phyloP scores from a whole-genome alignment of 2,888 invertebrate genomes.

The Bombylius major region DNA sequence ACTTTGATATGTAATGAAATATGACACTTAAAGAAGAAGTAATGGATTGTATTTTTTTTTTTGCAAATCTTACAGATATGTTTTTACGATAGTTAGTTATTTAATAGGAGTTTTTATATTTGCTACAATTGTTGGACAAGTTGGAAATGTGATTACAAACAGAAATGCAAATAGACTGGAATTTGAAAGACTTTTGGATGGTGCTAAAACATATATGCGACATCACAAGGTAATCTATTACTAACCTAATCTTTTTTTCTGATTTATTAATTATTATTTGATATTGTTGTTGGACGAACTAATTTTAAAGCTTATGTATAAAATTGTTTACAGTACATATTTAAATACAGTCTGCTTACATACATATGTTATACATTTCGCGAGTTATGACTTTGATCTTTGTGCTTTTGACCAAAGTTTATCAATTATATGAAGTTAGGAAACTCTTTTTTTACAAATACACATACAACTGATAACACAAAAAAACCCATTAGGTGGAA shows the following conservation, averaged over 20 bases:
- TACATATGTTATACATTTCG: no score
- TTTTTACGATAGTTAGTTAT: conserved; percentile 94
- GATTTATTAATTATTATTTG: background rate
- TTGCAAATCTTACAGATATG: conserved; percentile 53
- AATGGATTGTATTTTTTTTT: background rate
- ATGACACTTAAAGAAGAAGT: background rate
- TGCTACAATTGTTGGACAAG: conserved; percentile 95
- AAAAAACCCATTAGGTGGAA: no score
- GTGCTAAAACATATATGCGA: conserved; percentile 94
- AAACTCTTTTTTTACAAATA: no score
- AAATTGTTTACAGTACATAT: no score
- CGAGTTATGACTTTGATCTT: no score
- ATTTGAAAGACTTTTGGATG: conserved; percentile 87
- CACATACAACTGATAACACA: no score
- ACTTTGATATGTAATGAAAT: conserved; percentile 24
- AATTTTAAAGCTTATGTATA: no score
- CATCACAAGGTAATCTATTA: conserved; percentile 65
- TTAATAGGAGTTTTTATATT: conserved; percentile 96
- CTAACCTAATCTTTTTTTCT: background rate
- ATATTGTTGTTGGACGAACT: no score
- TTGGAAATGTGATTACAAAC: conserved; percentile 95
- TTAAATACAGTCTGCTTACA: no score
- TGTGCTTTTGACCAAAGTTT: no score
- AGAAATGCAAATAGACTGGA: conserved; percentile 90
- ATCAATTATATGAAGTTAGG: no score